A percentile compares a stretch with the other conserved stretches of the same genome.
Evolutionary conservation across 2,113 vertebrate species (phyloP).

Genomic region (Hassar affinis): DNA sequence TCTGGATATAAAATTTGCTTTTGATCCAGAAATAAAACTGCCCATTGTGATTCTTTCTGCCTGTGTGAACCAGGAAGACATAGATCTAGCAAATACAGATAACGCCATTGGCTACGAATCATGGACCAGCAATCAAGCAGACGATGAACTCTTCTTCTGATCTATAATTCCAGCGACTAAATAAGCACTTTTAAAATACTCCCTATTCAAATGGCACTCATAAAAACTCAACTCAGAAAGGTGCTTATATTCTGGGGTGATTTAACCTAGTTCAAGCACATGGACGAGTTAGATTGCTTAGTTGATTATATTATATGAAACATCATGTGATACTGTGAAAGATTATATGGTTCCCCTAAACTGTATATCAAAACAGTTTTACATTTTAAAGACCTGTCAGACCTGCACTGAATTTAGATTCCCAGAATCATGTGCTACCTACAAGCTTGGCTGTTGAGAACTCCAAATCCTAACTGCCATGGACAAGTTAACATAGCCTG

Average conservation of each 20-base stretch:
- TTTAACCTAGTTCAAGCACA: not conserved
- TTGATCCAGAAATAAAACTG: constrained; percentile 64
- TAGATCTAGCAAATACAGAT: not conserved
- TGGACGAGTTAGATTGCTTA: too few relatives aligned
- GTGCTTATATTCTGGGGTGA: not conserved
- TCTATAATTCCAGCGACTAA: not conserved
- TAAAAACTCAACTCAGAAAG: not conserved
- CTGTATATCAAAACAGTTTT: not conserved
- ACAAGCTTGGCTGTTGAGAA: too few relatives aligned
- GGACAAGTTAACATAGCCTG: too few relatives aligned
- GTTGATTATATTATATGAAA: too few relatives aligned
- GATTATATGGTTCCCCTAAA: not conserved
- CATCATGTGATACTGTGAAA: not conserved
- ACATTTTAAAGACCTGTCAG: not conserved
- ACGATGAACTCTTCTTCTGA: not conserved
- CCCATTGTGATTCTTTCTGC: constrained; percentile 64
- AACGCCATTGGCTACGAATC: constrained; percentile 5
- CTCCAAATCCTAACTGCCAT: too few relatives aligned
- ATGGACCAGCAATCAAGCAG: constrained; percentile 20
- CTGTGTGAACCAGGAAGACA: constrained; percentile 51
- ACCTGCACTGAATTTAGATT: too few relatives aligned
- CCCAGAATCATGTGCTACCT: too few relatives aligned
- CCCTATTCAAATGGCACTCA: not conserved
- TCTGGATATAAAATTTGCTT: constrained; percentile 58
- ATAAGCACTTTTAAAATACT: not conserved